Percentiles rank a stretch among this genome's conserved stretches.
Conservation (phyloP, 1,140 invertebrate species). For the Prorops nasuta region DNA sequence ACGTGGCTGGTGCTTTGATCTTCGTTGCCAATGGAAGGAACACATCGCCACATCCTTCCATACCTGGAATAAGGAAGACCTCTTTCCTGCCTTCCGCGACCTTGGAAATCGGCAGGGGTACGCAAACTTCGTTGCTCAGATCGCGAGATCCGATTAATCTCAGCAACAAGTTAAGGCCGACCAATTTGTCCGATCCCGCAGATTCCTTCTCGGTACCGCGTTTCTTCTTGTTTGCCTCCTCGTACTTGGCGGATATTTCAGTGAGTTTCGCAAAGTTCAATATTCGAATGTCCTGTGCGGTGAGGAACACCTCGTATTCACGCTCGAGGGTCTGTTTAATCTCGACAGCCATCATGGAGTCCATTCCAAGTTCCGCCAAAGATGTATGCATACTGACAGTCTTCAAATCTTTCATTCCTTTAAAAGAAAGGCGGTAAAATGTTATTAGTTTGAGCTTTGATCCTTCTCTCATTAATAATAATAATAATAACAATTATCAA, state of each 20-base stretch:
- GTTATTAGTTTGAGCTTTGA: background rate
- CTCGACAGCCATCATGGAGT: slow-evolving; percentile 81
- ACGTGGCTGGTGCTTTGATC: slow-evolving; percentile 60
- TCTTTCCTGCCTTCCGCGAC: slow-evolving; percentile 31
- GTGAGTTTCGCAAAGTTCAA: slow-evolving; percentile 61
- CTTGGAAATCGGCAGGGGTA: slow-evolving; percentile 41
- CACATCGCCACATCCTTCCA: slow-evolving; percentile 62
- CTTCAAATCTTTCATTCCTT: slow-evolving; percentile 56
- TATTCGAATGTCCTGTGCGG: slow-evolving; percentile 68
- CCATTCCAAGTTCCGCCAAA: slow-evolving; percentile 76
- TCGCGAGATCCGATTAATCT: slow-evolving; percentile 33
- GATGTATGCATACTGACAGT: slow-evolving; percentile 63
- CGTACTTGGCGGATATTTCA: slow-evolving; percentile 42
- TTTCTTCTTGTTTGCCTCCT: slow-evolving; percentile 23
- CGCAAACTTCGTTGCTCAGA: slow-evolving; percentile 25
- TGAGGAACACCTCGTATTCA: slow-evolving; percentile 69
- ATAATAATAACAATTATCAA: slow-evolving; percentile 3
- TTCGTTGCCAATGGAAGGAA: slow-evolving; percentile 55
- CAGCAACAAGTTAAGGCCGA: slow-evolving; percentile 45
- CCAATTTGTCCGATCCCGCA: slow-evolving; percentile 6
- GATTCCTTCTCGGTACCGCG: background rate
- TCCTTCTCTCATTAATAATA: too few relatives aligned
- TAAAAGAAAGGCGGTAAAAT: background rate
- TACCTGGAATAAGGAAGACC: slow-evolving; percentile 68
- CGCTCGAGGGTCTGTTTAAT: slow-evolving; percentile 76